A percentile compares a stretch with the other conserved stretches of the same genome.
Evolutionary conservation across 2,113 vertebrate species (phyloP).

Genomic region (Chaetura pelagica): DNA sequence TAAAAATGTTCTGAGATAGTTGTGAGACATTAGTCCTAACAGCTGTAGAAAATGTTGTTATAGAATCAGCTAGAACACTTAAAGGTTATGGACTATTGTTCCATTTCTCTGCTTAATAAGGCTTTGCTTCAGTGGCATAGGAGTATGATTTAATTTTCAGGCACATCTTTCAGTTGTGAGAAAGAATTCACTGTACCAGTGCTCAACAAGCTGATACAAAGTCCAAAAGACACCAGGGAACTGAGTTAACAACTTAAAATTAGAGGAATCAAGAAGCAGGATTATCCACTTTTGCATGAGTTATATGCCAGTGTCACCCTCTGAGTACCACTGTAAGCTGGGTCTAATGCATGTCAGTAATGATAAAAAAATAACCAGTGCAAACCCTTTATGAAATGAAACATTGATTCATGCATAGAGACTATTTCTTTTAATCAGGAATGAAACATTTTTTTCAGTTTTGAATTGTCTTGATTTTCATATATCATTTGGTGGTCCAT

Average conservation of each 20-base stretch:
- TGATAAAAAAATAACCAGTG: not conserved
- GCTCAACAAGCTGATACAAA: not conserved
- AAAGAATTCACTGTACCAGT: not conserved
- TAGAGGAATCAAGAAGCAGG: not conserved
- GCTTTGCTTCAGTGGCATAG: not conserved
- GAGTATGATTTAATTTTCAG: slow-evolving; percentile 40
- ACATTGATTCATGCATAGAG: not conserved
- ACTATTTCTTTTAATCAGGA: not conserved
- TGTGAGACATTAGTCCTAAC: slow-evolving; percentile 29
- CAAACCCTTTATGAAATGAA: not conserved
- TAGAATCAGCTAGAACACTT: slow-evolving; percentile 27
- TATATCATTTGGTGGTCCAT: not conserved
- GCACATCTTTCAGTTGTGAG: not conserved
- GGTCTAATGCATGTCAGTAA: not conserved
- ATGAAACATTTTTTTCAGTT: not conserved
- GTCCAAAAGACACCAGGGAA: not conserved
- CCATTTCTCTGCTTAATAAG: slow-evolving; percentile 45
- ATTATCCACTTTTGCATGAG: not conserved
- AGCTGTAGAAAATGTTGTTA: not conserved
- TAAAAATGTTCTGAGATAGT: slow-evolving; percentile 26
- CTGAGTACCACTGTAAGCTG: not conserved
- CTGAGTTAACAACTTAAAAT: not conserved
- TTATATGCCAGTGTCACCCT: not conserved
- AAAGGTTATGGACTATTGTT: slow-evolving; percentile 42
- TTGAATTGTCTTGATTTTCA: not conserved